These are phyloP conservation scores for Agrochola litura DNA, from an alignment of 2,888 invertebrate species.

Conservation along the genomic window DNA sequence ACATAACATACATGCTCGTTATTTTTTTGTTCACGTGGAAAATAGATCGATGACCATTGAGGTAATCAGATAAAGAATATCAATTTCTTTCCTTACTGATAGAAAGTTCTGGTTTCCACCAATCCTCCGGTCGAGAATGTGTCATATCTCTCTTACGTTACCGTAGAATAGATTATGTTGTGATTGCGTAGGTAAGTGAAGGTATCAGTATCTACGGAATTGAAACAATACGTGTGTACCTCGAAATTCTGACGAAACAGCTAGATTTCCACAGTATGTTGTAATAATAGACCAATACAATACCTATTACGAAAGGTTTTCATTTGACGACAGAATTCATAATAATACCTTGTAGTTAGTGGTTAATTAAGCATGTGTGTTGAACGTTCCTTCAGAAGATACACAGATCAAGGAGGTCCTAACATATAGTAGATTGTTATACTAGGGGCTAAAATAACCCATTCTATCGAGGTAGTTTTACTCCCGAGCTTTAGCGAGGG, in stretches of 20 bases:
- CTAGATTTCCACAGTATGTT: slow-evolving; percentile 18
- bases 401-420: too few species aligned
- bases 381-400: too few species aligned
- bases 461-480: too few species aligned
- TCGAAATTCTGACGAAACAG: slow-evolving; percentile 15
- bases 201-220: slow-evolving; percentile 3
- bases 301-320: too few species aligned
- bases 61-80: not conserved
- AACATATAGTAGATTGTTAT: too few species aligned
- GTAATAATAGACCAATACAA: slow-evolving; percentile 8
- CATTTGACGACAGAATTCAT: too few species aligned
- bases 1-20: not conserved
- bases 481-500: too few species aligned
- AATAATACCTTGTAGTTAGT: too few species aligned
- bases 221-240: slow-evolving; percentile 40
- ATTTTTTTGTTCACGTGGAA: not conserved
- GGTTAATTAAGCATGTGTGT: too few species aligned
- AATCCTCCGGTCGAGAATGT: slow-evolving; percentile 36
- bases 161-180: slow-evolving; percentile 35
- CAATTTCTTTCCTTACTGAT: slow-evolving; percentile 5
- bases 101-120: not conserved
- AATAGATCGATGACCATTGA: not conserved
- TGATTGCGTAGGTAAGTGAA: slow-evolving; percentile 23
- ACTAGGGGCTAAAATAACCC: too few species aligned
- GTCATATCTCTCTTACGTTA: slow-evolving; percentile 47